Percentiles rank a stretch among this genome's conserved stretches.
These are phyloP conservation scores for Heptranchias perlo DNA, from an alignment of 2,113 vertebrate species.

Conservation along the genomic window DNA sequence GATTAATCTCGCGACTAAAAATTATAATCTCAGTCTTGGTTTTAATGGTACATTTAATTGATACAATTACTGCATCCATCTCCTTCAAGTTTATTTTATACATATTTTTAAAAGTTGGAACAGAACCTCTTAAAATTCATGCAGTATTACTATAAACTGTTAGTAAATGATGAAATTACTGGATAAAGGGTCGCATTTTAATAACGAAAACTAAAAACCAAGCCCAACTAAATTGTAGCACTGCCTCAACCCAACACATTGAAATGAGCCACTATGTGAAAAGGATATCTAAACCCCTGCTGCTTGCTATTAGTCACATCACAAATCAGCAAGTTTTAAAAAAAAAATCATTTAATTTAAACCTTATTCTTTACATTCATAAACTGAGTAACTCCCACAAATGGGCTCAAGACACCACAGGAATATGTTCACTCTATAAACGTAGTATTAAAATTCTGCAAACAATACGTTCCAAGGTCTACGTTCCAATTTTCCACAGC, in stretches of 20 bases:
- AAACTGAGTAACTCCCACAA: neutral
- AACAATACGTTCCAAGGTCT: too few relatives aligned
- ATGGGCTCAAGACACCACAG: neutral
- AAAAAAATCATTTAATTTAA: neutral
- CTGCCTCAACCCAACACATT: neutral
- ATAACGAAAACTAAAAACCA: neutral
- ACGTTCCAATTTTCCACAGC: too few relatives aligned
- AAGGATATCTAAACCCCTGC: neutral
- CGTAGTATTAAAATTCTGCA: neutral
- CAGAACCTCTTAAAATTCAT: neutral
- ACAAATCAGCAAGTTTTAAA: neutral
- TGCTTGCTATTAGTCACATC: neutral
- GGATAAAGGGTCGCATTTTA: neutral
- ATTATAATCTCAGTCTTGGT: too few relatives aligned
- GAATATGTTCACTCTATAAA: neutral
- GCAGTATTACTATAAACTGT: neutral
- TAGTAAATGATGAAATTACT: neutral
- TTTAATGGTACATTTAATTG: neutral
- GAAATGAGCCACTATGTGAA: neutral
- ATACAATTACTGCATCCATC: neutral
- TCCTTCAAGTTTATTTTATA: neutral
- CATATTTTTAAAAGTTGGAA: neutral
- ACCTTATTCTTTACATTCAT: neutral
- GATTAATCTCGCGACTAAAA: neutral
- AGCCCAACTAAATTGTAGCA: neutral